These are phyloP conservation scores for Cynocephalus volans DNA, from an alignment of 2,113 vertebrate genomes.

Conservation along the genomic window DNA sequence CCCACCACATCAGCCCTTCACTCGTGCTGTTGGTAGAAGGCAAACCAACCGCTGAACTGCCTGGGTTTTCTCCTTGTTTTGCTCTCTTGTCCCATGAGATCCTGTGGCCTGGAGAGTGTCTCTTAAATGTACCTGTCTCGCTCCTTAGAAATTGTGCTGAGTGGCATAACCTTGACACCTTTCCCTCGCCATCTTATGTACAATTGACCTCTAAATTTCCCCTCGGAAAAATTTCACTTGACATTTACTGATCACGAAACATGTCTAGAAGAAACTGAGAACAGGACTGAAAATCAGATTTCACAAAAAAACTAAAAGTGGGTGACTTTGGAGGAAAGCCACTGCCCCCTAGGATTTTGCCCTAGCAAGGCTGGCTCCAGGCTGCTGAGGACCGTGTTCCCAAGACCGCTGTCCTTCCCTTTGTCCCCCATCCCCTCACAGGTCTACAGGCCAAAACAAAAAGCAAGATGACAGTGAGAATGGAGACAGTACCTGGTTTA, in stretches of 20 bases:
- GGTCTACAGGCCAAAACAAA: not conserved
- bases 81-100: not conserved
- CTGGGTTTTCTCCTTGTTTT: not conserved
- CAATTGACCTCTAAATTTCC: not conserved
- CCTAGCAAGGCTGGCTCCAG: too few relatives aligned
- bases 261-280: not conserved
- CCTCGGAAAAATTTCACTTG: not conserved
- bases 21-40: not conserved
- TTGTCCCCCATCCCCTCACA: not conserved
- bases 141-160: not conserved
- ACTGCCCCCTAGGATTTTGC: not conserved
- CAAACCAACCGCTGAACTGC: not conserved
- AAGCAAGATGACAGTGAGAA: not conserved
- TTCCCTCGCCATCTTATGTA: not conserved
- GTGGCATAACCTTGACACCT: not conserved
- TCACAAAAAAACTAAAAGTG: not conserved
- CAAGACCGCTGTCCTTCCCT: not conserved
- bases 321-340: not conserved
- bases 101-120: not conserved
- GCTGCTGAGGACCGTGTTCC: not conserved
- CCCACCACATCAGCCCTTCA: rapidly evolving
- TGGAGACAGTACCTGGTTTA: too few relatives aligned
- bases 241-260: not conserved
- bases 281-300: not conserved
- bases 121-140: not conserved